A percentile compares a stretch with the other conserved stretches of the same genome.
These are phyloP conservation scores for Xylophagus ater DNA, from an alignment of 2,888 invertebrate genomes.

Conservation along the genomic window DNA sequence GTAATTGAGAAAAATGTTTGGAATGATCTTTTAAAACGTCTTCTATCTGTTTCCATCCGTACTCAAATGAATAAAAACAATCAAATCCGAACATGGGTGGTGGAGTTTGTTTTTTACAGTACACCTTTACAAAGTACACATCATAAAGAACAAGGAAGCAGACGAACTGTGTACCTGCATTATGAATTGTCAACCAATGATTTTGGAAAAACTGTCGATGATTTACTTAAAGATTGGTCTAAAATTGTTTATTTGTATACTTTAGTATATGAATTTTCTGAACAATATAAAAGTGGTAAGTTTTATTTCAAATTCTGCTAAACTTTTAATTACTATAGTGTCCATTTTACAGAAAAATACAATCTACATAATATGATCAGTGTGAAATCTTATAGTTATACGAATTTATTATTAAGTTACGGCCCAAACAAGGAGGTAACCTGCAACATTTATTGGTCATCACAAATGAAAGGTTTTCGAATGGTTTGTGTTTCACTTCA, in stretches of 20 bases:
- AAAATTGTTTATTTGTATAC: slow-evolving; percentile 83
- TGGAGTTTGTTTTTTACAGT: slow-evolving; percentile 79
- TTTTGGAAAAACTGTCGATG: slow-evolving; percentile 69
- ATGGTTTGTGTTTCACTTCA: slow-evolving; percentile 39
- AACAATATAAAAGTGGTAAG: slow-evolving; percentile 62
- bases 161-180: slow-evolving; percentile 79
- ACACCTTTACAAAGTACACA: slow-evolving; percentile 69
- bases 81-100: slow-evolving; percentile 72
- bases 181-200: slow-evolving; percentile 85
- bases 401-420: slow-evolving; percentile 78
- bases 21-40: slow-evolving; percentile 59
- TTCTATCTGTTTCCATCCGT: slow-evolving; percentile 73
- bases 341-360: slow-evolving; percentile 46
- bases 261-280: slow-evolving; percentile 71
- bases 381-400: slow-evolving; percentile 86
- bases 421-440: slow-evolving; percentile 77
- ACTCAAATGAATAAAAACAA: slow-evolving; percentile 64
- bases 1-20: slow-evolving; percentile 45
- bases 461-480: slow-evolving; percentile 61
- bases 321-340: slow-evolving; percentile 5
- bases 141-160: slow-evolving; percentile 73
- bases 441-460: slow-evolving; percentile 72
- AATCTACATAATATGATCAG: slow-evolving; percentile 59
- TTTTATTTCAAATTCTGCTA: slow-evolving; percentile 4
- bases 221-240: slow-evolving; percentile 82